Percentiles rank a stretch among this genome's conserved stretches.
Conservation (phyloP, 1,140 invertebrate genomes). For the Cydia fagiglandana region DNA sequence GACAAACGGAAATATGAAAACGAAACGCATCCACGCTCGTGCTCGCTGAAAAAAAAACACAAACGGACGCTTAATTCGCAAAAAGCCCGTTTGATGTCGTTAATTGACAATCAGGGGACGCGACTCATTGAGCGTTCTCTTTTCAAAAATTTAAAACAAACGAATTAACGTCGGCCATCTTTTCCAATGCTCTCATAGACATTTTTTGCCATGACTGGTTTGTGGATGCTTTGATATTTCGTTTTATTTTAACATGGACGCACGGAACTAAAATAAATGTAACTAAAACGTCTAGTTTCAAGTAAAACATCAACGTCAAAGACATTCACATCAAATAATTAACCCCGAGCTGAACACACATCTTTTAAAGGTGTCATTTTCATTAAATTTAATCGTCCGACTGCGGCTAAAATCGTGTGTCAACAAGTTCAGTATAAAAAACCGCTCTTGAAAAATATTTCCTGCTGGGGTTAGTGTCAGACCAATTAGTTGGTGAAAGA, state of each 20-base stretch:
- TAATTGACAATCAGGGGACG: constrained; percentile 78
- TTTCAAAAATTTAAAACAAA: constrained; percentile 79
- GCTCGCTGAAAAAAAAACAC: constrained; percentile 72
- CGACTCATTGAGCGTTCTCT: constrained; percentile 76
- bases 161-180: constrained; percentile 60
- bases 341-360: constrained; percentile 1
- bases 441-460: constrained; percentile 40
- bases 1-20: constrained; percentile 78
- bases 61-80: constrained; percentile 76
- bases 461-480: constrained; percentile 60
- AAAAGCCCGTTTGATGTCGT: constrained; percentile 78
- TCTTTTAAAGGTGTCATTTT: constrained; percentile 51
- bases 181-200: not conserved
- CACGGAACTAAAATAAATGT: constrained; percentile 1
- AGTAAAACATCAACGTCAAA: constrained; percentile 21
- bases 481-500: constrained; percentile 75
- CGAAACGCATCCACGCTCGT: constrained; percentile 70
- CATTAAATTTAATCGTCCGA: constrained; percentile 58
- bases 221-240: constrained; percentile 49
- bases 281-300: constrained; percentile 16
- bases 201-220: not conserved
- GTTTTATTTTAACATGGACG: not conserved
- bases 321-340: constrained; percentile 29
- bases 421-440: constrained; percentile 62
- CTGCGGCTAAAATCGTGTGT: constrained; percentile 52